Conservation (phyloP, 1,140 invertebrate species). For the Drosophila dunni region DNA sequence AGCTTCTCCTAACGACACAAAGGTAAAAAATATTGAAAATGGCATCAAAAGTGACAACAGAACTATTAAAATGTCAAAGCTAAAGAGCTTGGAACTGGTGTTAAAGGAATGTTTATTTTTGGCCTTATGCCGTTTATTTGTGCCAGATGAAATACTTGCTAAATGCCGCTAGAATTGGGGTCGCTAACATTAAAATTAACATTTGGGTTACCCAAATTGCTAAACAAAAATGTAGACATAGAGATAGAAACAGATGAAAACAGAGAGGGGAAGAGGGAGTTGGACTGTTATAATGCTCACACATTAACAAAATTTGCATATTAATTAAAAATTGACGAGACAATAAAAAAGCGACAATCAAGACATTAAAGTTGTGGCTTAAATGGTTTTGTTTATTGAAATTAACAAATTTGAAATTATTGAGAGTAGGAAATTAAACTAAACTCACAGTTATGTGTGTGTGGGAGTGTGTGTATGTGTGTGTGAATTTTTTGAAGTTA, state of each 20-base stretch:
- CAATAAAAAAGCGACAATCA: conserved; percentile 21
- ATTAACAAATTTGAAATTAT: conserved; percentile 3
- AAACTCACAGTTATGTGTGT: neutral
- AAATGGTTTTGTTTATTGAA: neutral
- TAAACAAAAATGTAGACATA: neutral
- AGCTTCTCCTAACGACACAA: no score
- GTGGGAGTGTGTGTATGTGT: conserved; percentile 6
- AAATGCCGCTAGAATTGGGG: conserved; percentile 50
- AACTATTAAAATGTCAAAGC: conserved; percentile 38
- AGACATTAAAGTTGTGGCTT: neutral
- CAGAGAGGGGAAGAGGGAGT: neutral
- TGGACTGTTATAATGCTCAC: conserved; percentile 39
- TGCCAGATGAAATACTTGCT: conserved; percentile 13
- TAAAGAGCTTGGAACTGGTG: neutral
- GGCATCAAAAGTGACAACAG: neutral
- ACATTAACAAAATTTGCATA: conserved; percentile 77
- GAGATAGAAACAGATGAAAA: conserved; percentile 1
- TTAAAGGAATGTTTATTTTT: conserved; percentile 29
- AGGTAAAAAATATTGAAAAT: neutral
- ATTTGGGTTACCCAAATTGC: conserved; percentile 24
- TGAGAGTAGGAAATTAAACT: neutral
- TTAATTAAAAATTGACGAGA: conserved; percentile 76
- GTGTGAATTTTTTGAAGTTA: conserved; percentile 52
- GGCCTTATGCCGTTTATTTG: conserved; percentile 24
- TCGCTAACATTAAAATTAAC: conserved; percentile 37